Conservation (phyloP, 1,140 invertebrate species). For the Neodiprion pinetum region DNA sequence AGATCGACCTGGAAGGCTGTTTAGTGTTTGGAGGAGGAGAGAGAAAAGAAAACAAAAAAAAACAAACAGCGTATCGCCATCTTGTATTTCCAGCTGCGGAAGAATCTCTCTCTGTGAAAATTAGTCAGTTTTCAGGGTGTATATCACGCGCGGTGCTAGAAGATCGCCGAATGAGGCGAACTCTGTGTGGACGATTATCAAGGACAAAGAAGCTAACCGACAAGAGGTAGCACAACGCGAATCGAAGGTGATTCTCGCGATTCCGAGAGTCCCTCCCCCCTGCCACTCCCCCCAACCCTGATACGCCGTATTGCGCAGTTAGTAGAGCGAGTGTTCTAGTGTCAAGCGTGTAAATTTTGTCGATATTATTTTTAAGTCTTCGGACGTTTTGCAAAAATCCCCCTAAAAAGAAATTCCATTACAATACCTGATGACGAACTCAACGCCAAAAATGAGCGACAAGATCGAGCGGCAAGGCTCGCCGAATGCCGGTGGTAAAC, state of each 20-base stretch:
- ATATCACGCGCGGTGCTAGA: slow-evolving; percentile 34
- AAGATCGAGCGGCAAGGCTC: slow-evolving; percentile 54
- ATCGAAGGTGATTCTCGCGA: slow-evolving; percentile 13
- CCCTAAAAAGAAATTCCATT: slow-evolving; percentile 10
- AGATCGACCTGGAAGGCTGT: background rate
- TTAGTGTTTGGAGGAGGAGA: background rate
- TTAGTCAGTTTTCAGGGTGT: slow-evolving; percentile 5
- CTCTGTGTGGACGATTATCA: slow-evolving; percentile 28
- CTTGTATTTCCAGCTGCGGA: slow-evolving; percentile 39
- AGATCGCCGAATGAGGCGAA: slow-evolving; percentile 52
- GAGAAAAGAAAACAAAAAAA: slow-evolving; percentile 27
- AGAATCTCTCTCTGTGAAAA: slow-evolving; percentile 9
- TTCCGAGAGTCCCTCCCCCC: slow-evolving; percentile 2
- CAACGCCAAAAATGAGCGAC: slow-evolving; percentile 51
- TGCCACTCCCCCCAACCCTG: slow-evolving; percentile 32
- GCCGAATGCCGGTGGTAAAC: slow-evolving; percentile 48
- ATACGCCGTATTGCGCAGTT: slow-evolving; percentile 51
- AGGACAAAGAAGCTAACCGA: slow-evolving; percentile 31
- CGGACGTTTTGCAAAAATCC: slow-evolving; percentile 15
- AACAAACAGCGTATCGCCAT: slow-evolving; percentile 44
- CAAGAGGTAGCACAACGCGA: slow-evolving; percentile 44
- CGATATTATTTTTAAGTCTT: slow-evolving; percentile 12
- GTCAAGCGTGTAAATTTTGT: slow-evolving; percentile 11
- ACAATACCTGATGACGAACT: slow-evolving; percentile 55
- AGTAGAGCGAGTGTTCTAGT: slow-evolving; percentile 31